These are phyloP conservation scores for Bucorvus abyssinicus DNA, from an alignment of 2,797 vertebrate genomes.

Conservation along the genomic window DNA sequence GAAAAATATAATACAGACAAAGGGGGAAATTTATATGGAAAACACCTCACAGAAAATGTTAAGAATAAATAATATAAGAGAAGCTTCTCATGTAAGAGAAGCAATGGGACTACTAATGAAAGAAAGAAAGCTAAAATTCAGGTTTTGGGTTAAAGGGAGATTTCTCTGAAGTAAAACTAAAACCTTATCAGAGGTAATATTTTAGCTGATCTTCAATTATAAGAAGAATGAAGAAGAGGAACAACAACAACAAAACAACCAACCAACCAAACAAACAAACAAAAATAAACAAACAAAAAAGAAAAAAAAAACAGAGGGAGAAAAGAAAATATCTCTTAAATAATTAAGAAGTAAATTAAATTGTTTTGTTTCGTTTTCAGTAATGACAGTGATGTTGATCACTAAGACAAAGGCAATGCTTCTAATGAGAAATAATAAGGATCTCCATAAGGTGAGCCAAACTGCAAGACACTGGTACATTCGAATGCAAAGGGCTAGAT, in stretches of 20 bases:
- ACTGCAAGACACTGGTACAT: not conserved
- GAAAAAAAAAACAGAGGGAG: accelerated
- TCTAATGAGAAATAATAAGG: not conserved
- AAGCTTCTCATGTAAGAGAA: not conserved
- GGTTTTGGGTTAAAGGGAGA: not conserved
- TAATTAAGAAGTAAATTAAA: not conserved
- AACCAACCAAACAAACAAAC: no score
- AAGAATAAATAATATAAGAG: not conserved
- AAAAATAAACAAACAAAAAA: no score
- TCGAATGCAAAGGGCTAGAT: not conserved
- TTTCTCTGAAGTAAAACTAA: not conserved
- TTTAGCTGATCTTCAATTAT: not conserved
- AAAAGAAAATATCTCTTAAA: not conserved
- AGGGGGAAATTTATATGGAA: not conserved
- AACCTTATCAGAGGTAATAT: not conserved
- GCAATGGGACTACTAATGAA: not conserved
- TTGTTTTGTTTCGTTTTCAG: not conserved
- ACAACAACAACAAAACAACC: no score
- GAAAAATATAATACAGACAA: not conserved
- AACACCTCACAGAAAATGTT: not conserved
- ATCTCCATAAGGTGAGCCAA: not conserved
- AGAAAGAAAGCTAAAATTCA: not conserved
- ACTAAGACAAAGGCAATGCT: not conserved
- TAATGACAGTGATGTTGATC: not conserved
- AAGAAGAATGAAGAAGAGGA: not conserved